These are phyloP conservation scores for Lepetodrilus schrolli DNA, from an alignment of 2,888 invertebrate genomes.

Conservation along the genomic window DNA sequence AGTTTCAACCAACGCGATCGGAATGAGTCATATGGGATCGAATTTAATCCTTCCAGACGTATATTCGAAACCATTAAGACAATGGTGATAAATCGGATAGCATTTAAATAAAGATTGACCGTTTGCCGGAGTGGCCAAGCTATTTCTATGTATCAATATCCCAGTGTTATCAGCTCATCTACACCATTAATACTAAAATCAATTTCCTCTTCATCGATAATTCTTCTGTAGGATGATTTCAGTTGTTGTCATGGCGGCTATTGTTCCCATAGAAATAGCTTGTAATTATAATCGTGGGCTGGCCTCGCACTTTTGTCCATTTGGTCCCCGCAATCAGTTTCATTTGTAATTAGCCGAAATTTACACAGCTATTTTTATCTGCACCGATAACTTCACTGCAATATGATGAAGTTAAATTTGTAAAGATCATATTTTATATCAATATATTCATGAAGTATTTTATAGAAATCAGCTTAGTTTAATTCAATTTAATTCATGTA, in stretches of 20 bases:
- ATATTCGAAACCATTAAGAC: not conserved
- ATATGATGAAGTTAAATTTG: too few relatives aligned
- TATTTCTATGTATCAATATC: constrained; percentile 25
- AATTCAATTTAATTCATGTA: too few relatives aligned
- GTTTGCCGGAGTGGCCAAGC: not conserved
- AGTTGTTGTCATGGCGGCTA: constrained; percentile 21
- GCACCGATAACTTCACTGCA: too few relatives aligned
- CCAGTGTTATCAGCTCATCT: constrained; percentile 7
- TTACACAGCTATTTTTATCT: too few relatives aligned
- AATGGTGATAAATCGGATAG: not conserved
- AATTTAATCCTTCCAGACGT: too few relatives aligned
- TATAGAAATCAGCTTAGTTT: too few relatives aligned
- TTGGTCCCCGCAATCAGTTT: too few relatives aligned
- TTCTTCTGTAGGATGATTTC: constrained; percentile 14
- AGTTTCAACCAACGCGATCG: too few relatives aligned
- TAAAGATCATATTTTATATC: too few relatives aligned
- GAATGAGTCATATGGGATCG: too few relatives aligned
- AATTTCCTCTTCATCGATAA: constrained; percentile 14
- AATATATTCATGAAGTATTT: too few relatives aligned
- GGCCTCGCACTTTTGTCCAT: not conserved
- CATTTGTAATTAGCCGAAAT: too few relatives aligned
- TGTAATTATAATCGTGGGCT: constrained; percentile 12
- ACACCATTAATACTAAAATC: constrained; percentile 25
- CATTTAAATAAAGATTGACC: constrained; percentile 25
- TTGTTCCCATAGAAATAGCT: constrained; percentile 12